Base-by-base conservation (phyloP, 2,797 vertebrate species). In the Okamejei kenojei region DNA sequence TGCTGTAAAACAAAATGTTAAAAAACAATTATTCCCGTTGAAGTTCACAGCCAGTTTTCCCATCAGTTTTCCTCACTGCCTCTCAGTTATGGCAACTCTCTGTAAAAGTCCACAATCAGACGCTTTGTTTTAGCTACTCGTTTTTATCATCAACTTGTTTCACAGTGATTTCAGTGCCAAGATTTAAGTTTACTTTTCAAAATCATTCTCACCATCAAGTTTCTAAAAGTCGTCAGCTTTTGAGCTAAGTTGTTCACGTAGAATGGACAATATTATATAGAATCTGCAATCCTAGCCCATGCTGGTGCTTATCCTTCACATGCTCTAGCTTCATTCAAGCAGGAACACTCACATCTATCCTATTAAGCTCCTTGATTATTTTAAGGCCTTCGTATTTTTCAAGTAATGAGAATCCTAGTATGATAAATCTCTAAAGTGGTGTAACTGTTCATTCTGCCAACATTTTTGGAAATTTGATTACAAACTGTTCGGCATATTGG, bases 1-100 rank as follows among this genome's bases (percentile, higher is more conserved):
- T 99, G 94, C 99, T 99, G 94, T 15, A 94, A 76, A 17, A 78
- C 23, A 90, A 35, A 92, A 93, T 45, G 11, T 38, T 63, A 88
- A 76, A 61, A 54, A 61, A 45, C 45, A 77, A 71, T 82, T 19
- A 90, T 29, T 54, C 9, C 23, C 15, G 81, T 23, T 90, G 32
- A 45, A 4, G 32, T 29, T 7, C 15, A 73, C 21, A n/a, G 21
- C 23, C 21, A 92, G 26, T 6, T 35, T 29, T 91, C 10, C 35
- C 10, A 73, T 26, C 21, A 63, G 82, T 86, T 45, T 45, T 88
- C 61, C 61, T 13, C 54, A 65, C 32, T 73, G 71, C 71, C 17
- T 73, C 17, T 73, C 3, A 45, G 45, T 58, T 65, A n/a, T 32
- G 61, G 9, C n/a, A 4, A 7, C 63, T 32, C 63, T 35, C 65